Evolutionary conservation across 1,140 invertebrate genomes (phyloP).

Genomic region (Nasonia longicornis): DNA sequence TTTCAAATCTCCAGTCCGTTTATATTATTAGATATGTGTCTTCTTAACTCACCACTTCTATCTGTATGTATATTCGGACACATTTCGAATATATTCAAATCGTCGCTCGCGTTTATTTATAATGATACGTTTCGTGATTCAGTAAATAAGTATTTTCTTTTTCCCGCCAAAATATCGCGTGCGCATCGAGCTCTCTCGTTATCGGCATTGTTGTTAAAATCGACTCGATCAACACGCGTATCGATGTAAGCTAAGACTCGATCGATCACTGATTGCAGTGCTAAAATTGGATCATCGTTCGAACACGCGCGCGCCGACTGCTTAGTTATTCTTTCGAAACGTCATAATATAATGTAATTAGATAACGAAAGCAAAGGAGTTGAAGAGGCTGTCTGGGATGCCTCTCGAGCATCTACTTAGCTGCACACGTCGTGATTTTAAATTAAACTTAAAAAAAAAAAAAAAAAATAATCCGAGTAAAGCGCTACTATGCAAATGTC

Average conservation of each 20-base stretch:
- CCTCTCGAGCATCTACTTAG: neutral
- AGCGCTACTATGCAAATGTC: neutral
- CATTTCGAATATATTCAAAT: neutral
- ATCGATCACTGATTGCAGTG: too few relatives aligned
- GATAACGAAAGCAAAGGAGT: neutral
- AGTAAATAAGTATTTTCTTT: too few relatives aligned
- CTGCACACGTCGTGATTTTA: neutral
- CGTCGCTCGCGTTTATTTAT: neutral
- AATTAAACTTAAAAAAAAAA: neutral
- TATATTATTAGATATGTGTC: constrained; percentile 19
- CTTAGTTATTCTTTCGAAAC: too few relatives aligned
- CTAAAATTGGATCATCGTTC: too few relatives aligned
- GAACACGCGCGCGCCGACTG: too few relatives aligned
- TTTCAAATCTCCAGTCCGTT: constrained; percentile 25
- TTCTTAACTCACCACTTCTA: neutral
- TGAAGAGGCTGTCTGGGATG: neutral
- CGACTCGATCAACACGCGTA: too few relatives aligned
- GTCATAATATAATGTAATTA: neutral
- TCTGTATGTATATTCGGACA: neutral
- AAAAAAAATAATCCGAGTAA: neutral
- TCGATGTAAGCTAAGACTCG: too few relatives aligned
- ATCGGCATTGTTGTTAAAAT: too few relatives aligned
- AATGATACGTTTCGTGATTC: neutral
- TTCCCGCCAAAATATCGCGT: too few relatives aligned
- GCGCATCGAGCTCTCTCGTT: too few relatives aligned